phyloP scores from a whole-genome alignment of 2,113 vertebrate species.

The Callipepla squamata region DNA sequence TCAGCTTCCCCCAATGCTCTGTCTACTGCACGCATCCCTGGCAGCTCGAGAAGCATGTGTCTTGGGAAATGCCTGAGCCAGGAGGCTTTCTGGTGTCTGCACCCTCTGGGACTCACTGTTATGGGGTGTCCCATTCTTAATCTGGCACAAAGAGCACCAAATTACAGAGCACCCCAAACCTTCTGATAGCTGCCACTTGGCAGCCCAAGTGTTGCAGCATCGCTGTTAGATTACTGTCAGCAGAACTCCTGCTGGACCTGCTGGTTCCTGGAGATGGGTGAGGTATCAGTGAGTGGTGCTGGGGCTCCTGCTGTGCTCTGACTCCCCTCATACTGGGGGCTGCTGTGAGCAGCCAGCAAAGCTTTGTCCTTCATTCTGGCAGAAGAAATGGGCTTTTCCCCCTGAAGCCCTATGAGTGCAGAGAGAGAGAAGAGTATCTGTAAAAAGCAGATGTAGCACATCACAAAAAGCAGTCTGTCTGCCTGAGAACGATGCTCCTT shows the following conservation, averaged over 20 bases:
- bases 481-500: background rate
- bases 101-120: constrained; percentile 61
- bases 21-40: background rate
- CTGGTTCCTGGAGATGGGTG: background rate
- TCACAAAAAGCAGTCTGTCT: background rate
- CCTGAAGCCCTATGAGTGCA: background rate
- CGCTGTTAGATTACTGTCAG: background rate
- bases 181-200: background rate
- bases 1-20: background rate
- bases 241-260: background rate
- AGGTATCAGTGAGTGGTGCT: background rate
- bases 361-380: background rate
- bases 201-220: background rate
- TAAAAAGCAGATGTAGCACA: background rate
- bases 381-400: background rate
- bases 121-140: background rate
- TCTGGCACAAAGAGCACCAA: constrained; percentile 49
- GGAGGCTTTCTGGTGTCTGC: constrained; percentile 22
- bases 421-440: background rate
- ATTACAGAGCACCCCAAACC: background rate
- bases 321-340: background rate
- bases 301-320: background rate
- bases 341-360: background rate
- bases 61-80: background rate
- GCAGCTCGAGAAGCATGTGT: background rate